Evolutionary conservation across 2,113 vertebrate species (phyloP), one percentile per base, ranked within the genome.

Genomic region (Hippocampus barbouri): DNA sequence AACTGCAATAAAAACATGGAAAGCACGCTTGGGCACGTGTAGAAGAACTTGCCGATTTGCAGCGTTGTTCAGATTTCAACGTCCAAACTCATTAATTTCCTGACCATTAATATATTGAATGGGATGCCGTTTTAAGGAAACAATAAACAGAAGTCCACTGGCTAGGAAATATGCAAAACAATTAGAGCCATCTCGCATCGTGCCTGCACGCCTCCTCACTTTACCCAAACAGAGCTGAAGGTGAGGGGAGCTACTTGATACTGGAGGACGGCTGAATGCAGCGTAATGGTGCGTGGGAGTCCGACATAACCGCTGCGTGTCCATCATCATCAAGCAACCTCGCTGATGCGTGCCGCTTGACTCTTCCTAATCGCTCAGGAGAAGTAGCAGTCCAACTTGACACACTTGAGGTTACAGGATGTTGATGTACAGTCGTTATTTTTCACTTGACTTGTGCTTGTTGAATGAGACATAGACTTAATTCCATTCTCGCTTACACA

Each of bases 291-390:
- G 84, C 66, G 87, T 87, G 78, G 87, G 88, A 86, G 87, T 67
- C 74, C 75, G 84, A 81, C 71, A 70, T 73, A 87, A 83, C 84
- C 83, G 74, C 66, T 67, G 78, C 87, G 77, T 86, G 87, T 89
- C 90, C 90, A 89, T 91, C 88, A 90, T 77, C 81, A 88, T 87
- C 84, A 89, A 77, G 79, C 49, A 34, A 51, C 74, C 74, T 79
- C 79, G 79, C 81, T 72, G 72, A 82, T 73, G 70, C 79, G 61
- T 0, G 30, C 67, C 57, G 88, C 79, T 87, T 80, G 86, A 89
- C 85, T 89, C 79, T 83, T 79, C 62, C 79, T 77, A 81, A 68
- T 79, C 68, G 59, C 66, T 82, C 71, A 71, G 72, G 65, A 85
- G 66, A 76, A 84, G 72, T 83, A 18, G 6, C 45, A 27, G 27